Base-by-base conservation (phyloP, 2,888 invertebrate genomes). In the Caenorhabditis imperialis region DNA sequence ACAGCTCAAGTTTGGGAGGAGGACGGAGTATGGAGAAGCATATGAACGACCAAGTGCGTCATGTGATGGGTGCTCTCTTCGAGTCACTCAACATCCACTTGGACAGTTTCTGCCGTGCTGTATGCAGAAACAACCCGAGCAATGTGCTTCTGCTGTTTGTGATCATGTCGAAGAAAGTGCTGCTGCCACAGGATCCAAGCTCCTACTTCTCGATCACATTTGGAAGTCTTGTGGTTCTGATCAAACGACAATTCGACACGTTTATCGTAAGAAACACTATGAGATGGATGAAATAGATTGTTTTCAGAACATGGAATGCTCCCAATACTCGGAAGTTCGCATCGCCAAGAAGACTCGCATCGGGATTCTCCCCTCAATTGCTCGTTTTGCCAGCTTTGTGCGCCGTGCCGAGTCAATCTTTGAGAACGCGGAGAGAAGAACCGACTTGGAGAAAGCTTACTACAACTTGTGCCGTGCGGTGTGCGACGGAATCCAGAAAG, bases 131-230 rank as follows among this genome's bases (percentile, higher is more conserved):
- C 40, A 75, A 80, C 51, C 73, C 75, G 1, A 79, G 95, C 89
- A 95, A 95, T 88, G 95, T 94, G 57, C 93, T 97, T 92, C 94
- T 95, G 83, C 93, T 96, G 75, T 91, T 97, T 86, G 96, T 96
- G 14, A 92, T 94, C 81, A 91, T 96, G 85, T 94, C 94, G 78
- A 93, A 94, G 86, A 96, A 97, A 88, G 78, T 81, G 1, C 55
- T 83, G 30, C 48, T 94, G 27, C 93, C 94, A 0, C 93, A 94
- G 90, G 93, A 94, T 88, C 91, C 93, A 53, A 94, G 94, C 69
- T 93, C 94, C 30, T 95, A 94, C 89, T 91, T 95, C 33, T 93
- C 93, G 82, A 94, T 94, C 91, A 84, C 82, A 3, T 94, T 94
- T 87, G 95, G 93, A 10, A 93, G 93, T 16, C 92, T 93, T 51